These are phyloP conservation scores for Mycetomoellerius zeteki DNA, from an alignment of 1,140 invertebrate genomes.

Conservation along the genomic window DNA sequence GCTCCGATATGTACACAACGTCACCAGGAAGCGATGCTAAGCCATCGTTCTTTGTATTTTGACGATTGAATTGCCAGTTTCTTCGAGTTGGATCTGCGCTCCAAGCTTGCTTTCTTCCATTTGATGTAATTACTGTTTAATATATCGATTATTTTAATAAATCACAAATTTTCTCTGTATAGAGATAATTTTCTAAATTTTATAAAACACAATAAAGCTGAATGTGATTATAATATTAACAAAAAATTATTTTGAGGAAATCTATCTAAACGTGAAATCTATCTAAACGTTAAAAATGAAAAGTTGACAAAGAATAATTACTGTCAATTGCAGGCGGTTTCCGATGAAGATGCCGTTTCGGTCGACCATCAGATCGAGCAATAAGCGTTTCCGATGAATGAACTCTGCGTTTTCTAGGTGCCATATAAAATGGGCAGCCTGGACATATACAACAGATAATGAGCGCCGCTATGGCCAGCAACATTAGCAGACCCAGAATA, in stretches of 20 bases:
- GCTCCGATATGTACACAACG: conserved; percentile 69
- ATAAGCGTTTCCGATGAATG: conserved; percentile 92
- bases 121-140: conserved; percentile 48
- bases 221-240: not conserved
- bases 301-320: conserved; percentile 22
- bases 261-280: not conserved
- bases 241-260: not conserved
- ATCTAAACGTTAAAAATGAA: not conserved
- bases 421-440: conserved; percentile 93
- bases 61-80: conserved; percentile 92
- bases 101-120: conserved; percentile 90
- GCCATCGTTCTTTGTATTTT: conserved; percentile 86
- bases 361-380: conserved; percentile 85
- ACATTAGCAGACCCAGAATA: conserved; percentile 90
- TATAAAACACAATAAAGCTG: not conserved
- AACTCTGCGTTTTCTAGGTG: conserved; percentile 91
- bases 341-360: conserved; percentile 81
- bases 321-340: conserved; percentile 68
- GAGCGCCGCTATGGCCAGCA: conserved; percentile 90
- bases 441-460: conserved; percentile 94
- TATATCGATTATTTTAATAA: conserved; percentile 25
- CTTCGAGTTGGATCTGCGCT: conserved; percentile 91
- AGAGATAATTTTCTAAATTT: not conserved
- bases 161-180: not conserved
- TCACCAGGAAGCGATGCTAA: conserved; percentile 84